Percentiles rank a stretch among this genome's conserved stretches.
These are phyloP conservation scores for Forbesichthys agassizii DNA, from an alignment of 2,113 vertebrate species.

Conservation along the genomic window DNA sequence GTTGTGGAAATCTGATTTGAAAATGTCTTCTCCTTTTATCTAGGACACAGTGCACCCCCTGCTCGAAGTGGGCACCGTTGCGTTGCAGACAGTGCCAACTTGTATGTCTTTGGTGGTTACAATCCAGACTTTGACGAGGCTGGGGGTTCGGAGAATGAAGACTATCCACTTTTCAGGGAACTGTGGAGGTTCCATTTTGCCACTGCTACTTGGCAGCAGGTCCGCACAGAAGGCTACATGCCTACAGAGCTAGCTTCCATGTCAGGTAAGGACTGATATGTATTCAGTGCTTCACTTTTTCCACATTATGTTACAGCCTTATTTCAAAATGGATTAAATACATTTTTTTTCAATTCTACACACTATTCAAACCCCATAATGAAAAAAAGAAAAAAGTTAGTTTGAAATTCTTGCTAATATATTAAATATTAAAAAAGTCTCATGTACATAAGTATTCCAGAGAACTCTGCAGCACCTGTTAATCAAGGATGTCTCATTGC, in stretches of 20 bases:
- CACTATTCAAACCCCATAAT: no score
- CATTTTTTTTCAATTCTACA: no score
- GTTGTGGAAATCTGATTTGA: no score
- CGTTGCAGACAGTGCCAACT: conserved; percentile 89
- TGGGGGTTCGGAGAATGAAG: conserved; percentile 91
- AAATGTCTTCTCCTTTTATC: background rate
- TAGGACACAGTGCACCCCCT: conserved; percentile 89
- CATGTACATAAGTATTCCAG: no score
- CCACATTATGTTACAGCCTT: no score
- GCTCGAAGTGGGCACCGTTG: conserved; percentile 96
- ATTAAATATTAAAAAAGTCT: no score
- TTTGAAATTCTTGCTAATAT: no score
- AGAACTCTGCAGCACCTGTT: no score
- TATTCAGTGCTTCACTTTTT: no score
- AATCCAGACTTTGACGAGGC: conserved; percentile 97
- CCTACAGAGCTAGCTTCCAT: conserved; percentile 96
- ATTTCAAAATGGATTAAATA: no score
- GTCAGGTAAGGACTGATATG: conserved; percentile 81
- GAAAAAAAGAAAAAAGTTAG: no score
- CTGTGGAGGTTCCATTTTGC: conserved; percentile 98
- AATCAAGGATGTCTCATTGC: no score
- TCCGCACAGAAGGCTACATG: conserved; percentile 96
- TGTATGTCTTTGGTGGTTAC: conserved; percentile 97
- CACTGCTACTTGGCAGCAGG: conserved; percentile 92
- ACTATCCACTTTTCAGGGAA: conserved; percentile 96